Evolutionary conservation across 92 coral and sea anemone species (phyloP), one percentile per base, ranked within the genome.

Genomic region (Bergia puertoricense): DNA sequence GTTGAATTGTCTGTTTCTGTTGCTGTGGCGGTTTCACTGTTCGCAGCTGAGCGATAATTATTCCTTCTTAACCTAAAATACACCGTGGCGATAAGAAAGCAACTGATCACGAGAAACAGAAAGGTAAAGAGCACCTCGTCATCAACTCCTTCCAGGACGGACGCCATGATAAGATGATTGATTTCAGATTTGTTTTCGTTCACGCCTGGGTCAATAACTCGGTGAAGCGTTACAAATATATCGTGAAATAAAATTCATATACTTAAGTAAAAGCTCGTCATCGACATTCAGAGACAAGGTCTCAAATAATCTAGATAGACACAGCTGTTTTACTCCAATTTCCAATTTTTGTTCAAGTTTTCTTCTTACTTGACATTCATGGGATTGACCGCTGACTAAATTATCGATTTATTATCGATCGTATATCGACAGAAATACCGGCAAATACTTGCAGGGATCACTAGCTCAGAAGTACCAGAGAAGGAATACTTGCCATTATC

Each of bases 81-180:
- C 86, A 81, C 88, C 30, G 89, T 36, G 18, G 92, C 76, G 73
- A 92, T 75, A 36, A 88, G 50, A 56, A 89, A 14, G 18, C 83
- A 82, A 81, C 87, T 74, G 59, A 89, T 74, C 40, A 93, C 76
- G 16, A 92, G 91, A 71, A 91, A 90, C 72, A 91, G 38, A 46
- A 93, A 93, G 39, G 94, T 91, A 30, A 95, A 56, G 36, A 97
- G 82, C 46, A 95, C 98, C 51, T 97, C 99, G 40, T 97, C 91
- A 79, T 93, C 96, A 45, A 97, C 94, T 89, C 99, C 99, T 91
- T 97, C 99, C 56, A 97, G 39, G 67, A 96, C 39, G 11, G 91
- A 16, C 71, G 91, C 86, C 96, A 95, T 95, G 20, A 68, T 10
- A 30, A 7, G 42, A 9, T 54, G 10, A 54, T 15, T 54, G 59